phyloP scores from a whole-genome alignment of 2,113 vertebrate genomes.

The Mola mola region DNA sequence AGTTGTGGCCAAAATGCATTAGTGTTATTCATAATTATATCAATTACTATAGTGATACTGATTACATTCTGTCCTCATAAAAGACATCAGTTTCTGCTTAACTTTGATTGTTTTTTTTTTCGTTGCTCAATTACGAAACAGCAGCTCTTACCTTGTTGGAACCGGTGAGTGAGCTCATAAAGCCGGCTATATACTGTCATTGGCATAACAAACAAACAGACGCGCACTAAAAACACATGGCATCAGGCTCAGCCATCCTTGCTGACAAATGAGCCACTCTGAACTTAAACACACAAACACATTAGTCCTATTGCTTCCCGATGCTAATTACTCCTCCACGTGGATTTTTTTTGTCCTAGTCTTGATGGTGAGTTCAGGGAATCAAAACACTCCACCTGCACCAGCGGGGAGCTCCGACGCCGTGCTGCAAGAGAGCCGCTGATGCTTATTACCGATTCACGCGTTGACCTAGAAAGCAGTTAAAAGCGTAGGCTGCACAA shows the following conservation, averaged over 20 bases:
- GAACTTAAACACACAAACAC: constrained; percentile 31
- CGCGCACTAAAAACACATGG: constrained; percentile 1
- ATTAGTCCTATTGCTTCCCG: neutral
- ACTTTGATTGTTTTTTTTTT: neutral
- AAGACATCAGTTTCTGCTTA: too few relatives aligned
- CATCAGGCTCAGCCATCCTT: neutral
- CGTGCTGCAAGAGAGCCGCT: constrained; percentile 15
- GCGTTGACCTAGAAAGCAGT: constrained; percentile 62
- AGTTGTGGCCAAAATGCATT: too few relatives aligned
- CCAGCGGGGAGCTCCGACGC: neutral
- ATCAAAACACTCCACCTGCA: constrained; percentile 49
- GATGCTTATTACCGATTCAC: constrained; percentile 49
- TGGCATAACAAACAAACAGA: neutral
- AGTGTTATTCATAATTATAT: too few relatives aligned
- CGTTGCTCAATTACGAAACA: neutral
- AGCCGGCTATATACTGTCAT: neutral
- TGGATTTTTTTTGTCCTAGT: constrained; percentile 10
- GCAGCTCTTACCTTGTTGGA: neutral
- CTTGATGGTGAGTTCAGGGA: constrained; percentile 19
- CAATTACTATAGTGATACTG: too few relatives aligned
- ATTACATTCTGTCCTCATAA: too few relatives aligned
- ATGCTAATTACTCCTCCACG: constrained; percentile 40
- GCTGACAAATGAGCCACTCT: constrained; percentile 31
- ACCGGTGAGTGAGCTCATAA: neutral
- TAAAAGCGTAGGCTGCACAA: constrained; percentile 43